Evolutionary conservation across 2,888 invertebrate genomes (phyloP), one percentile per base, ranked within the genome.

Genomic region (Andrena dorsata): DNA sequence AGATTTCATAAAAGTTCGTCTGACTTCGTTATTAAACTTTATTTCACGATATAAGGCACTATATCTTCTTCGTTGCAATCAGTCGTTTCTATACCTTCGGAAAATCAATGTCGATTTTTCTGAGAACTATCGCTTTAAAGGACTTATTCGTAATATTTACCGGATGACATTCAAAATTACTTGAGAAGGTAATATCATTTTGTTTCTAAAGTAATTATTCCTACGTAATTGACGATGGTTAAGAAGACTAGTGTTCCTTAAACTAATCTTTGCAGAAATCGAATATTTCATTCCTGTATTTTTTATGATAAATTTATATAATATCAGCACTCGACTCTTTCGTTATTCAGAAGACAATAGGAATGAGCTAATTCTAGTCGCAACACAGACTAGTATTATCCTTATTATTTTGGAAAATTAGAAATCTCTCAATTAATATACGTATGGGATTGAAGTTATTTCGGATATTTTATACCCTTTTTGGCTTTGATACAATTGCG

Each of bases 401-500:
- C 28, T 73, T 74, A 83, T 79, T 13, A 68, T 60, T 76, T 70
- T 66, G 20, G 58, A 64, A 63, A 77, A 41, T 47, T 66, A 56
- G 79, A 20, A 84, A 82, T 83, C 74, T 87, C 75, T 56, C 41
- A 28, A 78, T 72, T 51, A 80, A 60, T 72, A 61, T 84, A 76
- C 77, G 64, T 63, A 65, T 30, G 60, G 61, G 65, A 51, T 70
- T 53, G 70, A 30, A 76, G 30, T 77, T 68, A 47, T 32, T 79
- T 68, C 20, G 32, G 32, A 63, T 58, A 10, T 35, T 73, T 94
- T 95, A 97, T 94, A 97, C 97, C 94, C 96, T 95, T 95, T 97
- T 97, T 91, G 97, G 96, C 94, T 97, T 97, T 92, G 97, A 97
- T 76, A 98, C 96, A 91, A 97, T 95, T 82, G 97, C 97, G 94